These are phyloP conservation scores for Acridotheres tristis DNA, from an alignment of 2,797 vertebrate genomes.

Conservation along the genomic window DNA sequence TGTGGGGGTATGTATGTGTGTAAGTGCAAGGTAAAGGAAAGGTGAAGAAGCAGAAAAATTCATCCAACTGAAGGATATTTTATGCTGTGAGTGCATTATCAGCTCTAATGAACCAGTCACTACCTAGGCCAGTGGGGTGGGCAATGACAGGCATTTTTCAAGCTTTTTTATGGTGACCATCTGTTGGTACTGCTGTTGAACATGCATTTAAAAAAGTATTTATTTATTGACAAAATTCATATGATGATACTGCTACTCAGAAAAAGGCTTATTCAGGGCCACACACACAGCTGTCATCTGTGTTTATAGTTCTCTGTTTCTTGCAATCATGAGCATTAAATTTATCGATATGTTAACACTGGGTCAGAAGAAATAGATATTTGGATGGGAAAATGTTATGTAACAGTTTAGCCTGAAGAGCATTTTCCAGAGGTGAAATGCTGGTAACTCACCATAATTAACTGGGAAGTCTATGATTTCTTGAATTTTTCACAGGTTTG, in stretches of 20 bases:
- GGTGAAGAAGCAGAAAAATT: neutral
- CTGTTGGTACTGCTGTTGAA: neutral
- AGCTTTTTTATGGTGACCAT: neutral
- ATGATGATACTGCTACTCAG: neutral
- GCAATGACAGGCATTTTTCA: neutral
- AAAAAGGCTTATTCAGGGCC: neutral
- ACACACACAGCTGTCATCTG: neutral
- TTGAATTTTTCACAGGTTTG: slow-evolving; percentile 30
- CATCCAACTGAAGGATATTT: neutral
- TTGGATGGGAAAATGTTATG: slow-evolving; percentile 8
- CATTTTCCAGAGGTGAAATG: slow-evolving; percentile 1
- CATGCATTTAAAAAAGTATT: neutral
- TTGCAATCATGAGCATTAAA: neutral
- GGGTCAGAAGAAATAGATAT: neutral
- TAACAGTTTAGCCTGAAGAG: neutral
- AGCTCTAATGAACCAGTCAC: neutral
- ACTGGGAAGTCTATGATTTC: slow-evolving; percentile 10
- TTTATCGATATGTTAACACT: neutral
- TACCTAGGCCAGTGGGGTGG: neutral
- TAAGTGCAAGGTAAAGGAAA: neutral
- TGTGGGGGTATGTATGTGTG: no score
- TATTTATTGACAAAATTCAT: neutral
- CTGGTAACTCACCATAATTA: slow-evolving; percentile 13
- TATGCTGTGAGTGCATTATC: neutral
- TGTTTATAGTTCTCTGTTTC: neutral